Evolutionary conservation across 1,140 invertebrate species (phyloP).

Genomic region (Drosophila rufa): DNA sequence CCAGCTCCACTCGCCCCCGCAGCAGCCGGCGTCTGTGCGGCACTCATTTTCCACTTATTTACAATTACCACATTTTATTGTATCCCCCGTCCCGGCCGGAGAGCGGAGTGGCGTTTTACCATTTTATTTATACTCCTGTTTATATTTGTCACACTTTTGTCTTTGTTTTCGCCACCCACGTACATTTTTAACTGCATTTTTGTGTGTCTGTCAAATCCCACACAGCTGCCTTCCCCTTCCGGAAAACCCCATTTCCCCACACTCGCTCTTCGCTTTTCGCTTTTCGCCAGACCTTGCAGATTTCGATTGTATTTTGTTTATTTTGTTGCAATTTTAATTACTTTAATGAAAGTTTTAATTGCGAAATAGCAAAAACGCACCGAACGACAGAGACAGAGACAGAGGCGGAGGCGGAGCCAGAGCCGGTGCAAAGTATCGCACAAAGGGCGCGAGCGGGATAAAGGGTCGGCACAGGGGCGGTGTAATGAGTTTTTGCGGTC

Average conservation of each 20-base stretch:
- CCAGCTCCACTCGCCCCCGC: not conserved
- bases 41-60: slow-evolving; percentile 83
- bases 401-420: not conserved
- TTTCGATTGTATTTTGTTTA: slow-evolving; percentile 83
- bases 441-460: not conserved
- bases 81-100: slow-evolving; percentile 18
- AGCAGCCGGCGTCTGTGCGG: not conserved
- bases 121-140: slow-evolving; percentile 82
- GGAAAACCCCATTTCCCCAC: not conserved
- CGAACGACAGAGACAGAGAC: slow-evolving; percentile 41
- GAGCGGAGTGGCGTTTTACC: slow-evolving; percentile 53
- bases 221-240: slow-evolving; percentile 20
- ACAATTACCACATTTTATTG: slow-evolving; percentile 84
- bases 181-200: slow-evolving; percentile 78
- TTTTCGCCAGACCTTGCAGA: slow-evolving; percentile 49
- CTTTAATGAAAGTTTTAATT: slow-evolving; percentile 84
- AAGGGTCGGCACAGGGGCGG: slow-evolving; percentile 7
- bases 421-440: slow-evolving; percentile 26
- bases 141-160: slow-evolving; percentile 83
- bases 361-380: slow-evolving; percentile 78
- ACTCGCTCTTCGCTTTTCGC: not conserved
- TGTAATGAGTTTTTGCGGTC: slow-evolving; percentile 81
- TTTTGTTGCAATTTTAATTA: slow-evolving; percentile 84
- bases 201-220: slow-evolving; percentile 75
- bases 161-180: slow-evolving; percentile 50